Percentiles rank a stretch among this genome's conserved stretches.
These are phyloP conservation scores for Dendrocincla tyrannina DNA, from an alignment of 2,797 vertebrate genomes.

Conservation along the genomic window DNA sequence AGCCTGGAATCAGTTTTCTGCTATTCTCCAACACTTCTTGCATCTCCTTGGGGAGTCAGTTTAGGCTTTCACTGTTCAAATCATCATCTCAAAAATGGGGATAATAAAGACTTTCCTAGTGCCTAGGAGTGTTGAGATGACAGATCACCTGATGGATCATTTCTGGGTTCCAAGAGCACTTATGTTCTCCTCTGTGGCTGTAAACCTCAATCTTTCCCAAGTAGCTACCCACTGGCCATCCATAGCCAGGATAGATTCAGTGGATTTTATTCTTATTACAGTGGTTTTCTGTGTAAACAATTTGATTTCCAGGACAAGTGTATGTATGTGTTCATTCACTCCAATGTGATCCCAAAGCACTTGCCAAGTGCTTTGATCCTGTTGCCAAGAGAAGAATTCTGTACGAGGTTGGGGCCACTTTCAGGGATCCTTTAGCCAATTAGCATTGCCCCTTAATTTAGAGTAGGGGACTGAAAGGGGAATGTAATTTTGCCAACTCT, in stretches of 20 bases:
- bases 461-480: background rate
- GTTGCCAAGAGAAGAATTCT: background rate
- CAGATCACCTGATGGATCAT: conserved; percentile 21
- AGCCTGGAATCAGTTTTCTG: background rate
- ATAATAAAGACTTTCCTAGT: conserved; percentile 33
- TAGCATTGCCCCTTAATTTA: background rate
- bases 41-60: conserved; percentile 50
- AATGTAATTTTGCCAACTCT: background rate
- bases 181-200: background rate
- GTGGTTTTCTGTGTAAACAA: background rate
- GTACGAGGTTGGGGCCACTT: background rate
- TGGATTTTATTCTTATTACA: background rate
- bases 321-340: background rate
- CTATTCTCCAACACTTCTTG: conserved; percentile 26
- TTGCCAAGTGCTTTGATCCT: background rate
- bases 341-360: background rate
- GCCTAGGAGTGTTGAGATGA: conserved; percentile 9
- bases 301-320: background rate
- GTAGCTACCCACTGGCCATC: background rate
- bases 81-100: conserved; percentile 12
- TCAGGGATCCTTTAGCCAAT: background rate
- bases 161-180: conserved; percentile 5
- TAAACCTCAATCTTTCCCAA: conserved; percentile 5
- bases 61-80: conserved; percentile 51
- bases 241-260: background rate